Conservation (phyloP, 2,888 invertebrate genomes). For the Melanargia galathea region DNA sequence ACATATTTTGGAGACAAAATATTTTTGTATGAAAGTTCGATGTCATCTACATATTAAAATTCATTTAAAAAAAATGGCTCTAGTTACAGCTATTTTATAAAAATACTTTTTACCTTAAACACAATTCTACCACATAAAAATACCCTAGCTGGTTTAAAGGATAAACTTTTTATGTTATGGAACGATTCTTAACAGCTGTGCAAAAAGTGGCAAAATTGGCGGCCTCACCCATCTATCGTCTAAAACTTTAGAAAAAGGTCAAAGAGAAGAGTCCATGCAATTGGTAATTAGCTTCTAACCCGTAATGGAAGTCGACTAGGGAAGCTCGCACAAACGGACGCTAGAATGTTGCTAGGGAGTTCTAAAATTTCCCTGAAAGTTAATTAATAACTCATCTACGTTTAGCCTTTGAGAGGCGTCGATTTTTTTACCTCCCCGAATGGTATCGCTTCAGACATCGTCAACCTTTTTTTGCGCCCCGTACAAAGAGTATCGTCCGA, state of each 20-base stretch:
- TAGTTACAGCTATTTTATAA: too few species aligned
- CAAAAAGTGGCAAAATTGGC: too few species aligned
- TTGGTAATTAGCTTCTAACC: constrained; percentile 20
- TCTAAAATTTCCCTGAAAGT: constrained; percentile 60
- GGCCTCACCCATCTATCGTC: not conserved
- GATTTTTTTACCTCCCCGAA: constrained; percentile 57
- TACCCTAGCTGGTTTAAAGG: too few species aligned
- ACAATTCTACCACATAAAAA: too few species aligned
- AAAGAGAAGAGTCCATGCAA: constrained; percentile 12
- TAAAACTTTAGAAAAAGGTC: constrained; percentile 9
- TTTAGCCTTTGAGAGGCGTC: constrained; percentile 60
- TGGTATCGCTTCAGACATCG: constrained; percentile 63
- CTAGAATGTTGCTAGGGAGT: constrained; percentile 24
- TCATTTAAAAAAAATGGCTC: too few species aligned
- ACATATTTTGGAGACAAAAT: too few species aligned
- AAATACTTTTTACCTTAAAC: too few species aligned
- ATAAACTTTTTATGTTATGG: too few species aligned
- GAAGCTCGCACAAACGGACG: constrained; percentile 16
- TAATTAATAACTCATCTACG: constrained; percentile 70
- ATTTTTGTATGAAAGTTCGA: too few species aligned
- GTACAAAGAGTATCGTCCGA: constrained; percentile 66
- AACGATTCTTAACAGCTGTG: too few species aligned
- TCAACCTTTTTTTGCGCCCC: constrained; percentile 68
- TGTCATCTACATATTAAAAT: too few species aligned
- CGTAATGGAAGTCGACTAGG: constrained; percentile 22